Percentiles rank a stretch among this genome's conserved stretches.
These are phyloP conservation scores for Cephus sareptanus DNA, from an alignment of 2,888 invertebrate species.

Conservation along the genomic window DNA sequence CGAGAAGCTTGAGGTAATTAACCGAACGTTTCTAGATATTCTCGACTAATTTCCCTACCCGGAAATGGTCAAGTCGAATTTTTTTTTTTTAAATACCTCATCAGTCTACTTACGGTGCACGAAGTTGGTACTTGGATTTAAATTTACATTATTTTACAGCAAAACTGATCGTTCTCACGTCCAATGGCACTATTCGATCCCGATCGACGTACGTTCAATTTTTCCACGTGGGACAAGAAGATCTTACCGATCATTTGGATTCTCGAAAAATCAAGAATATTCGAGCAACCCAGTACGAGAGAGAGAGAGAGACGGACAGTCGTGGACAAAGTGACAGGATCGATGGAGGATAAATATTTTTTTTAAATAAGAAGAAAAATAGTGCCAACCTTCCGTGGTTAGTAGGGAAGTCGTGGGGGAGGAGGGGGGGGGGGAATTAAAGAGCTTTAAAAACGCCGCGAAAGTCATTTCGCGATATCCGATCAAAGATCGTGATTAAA, in stretches of 20 bases:
- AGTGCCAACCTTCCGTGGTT: neutral
- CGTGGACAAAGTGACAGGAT: neutral
- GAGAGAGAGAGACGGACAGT: neutral
- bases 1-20: conserved; percentile 47
- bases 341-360: neutral
- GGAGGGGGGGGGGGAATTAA: neutral
- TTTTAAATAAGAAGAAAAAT: neutral
- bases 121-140: neutral
- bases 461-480: neutral
- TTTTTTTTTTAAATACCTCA: too few species aligned
- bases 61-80: neutral
- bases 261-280: neutral
- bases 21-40: neutral
- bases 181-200: neutral
- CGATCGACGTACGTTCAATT: neutral
- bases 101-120: neutral
- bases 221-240: neutral
- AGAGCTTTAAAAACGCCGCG: neutral
- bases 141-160: neutral
- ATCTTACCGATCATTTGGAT: neutral
- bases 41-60: too few species aligned
- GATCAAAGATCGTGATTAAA: neutral
- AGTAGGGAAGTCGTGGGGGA: neutral
- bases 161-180: neutral
- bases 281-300: neutral